Base-by-base conservation (phyloP, 2,888 invertebrate genomes). In the Oscheius sp. region DNA sequence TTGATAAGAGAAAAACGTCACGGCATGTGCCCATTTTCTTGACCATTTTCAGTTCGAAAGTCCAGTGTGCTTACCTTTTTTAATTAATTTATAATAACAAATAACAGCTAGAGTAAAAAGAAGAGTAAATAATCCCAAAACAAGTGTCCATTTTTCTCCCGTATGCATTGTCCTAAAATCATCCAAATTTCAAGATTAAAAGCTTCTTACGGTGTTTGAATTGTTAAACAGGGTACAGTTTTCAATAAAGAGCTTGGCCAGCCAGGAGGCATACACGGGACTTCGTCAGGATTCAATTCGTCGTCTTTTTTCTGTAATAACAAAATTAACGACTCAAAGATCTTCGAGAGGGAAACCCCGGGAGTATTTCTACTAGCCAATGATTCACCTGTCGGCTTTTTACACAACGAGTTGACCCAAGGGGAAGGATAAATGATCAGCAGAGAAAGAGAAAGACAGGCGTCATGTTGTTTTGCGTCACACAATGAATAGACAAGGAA, bases 51-150 rank as follows among this genome's bases (percentile, higher is more conserved):
- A n/a, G n/a, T n/a, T n/a, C n/a, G n/a, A n/a, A n/a, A n/a, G n/a
- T n/a, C n/a, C n/a, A n/a, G n/a, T n/a, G n/a, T n/a, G n/a, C 49
- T 49, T 13, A 53, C 68, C 55, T 53, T 68, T 68, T 52, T 68
- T 68, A 18, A 52, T 52, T 7, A 68, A 18, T 49, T 68, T 68
- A 68, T 68, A 68, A 68, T 68, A 68, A 41, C 52, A 68, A 21
- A 68, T 9, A 21, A 68, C 21, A 21, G 68, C 52, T 25, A 18
- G 12, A 13, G 68, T 68, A n/a, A 68, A 53, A 9, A 55, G 18
- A 18, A 68, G 52, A 35, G 68, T 68, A 53, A 68, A 68, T 13
- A 68, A 1, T 7, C 49, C 68, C n/a, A 68, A 23, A n/a, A 55
- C 12, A 2, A 68, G 55, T 12, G 68, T 68, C 25, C 25, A 49